Conservation (phyloP, 2,797 vertebrate species). For the Artibeus jamaicensis region DNA sequence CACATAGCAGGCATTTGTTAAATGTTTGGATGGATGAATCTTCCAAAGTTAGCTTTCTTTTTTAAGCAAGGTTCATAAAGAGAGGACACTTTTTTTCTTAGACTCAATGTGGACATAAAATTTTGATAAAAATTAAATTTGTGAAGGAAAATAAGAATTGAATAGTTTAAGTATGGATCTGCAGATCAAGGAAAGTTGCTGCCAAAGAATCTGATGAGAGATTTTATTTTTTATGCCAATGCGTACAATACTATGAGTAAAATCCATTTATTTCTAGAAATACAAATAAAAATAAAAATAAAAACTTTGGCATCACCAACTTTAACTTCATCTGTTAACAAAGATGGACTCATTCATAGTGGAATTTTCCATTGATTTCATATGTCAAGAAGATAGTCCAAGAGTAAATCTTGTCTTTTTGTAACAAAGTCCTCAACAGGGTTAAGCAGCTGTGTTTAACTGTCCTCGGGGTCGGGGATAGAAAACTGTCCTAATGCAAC, state of each 20-base stretch:
- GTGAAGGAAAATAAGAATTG: not conserved
- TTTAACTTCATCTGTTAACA: conserved; percentile 68
- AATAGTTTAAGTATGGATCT: not conserved
- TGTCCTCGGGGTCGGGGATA: conserved; percentile 56
- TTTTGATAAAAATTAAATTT: conserved; percentile 45
- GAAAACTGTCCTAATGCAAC: conserved; percentile 74
- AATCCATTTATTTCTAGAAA: conserved; percentile 56
- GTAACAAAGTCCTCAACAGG: conserved; percentile 67
- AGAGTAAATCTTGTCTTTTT: conserved; percentile 65
- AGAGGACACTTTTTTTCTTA: not conserved
- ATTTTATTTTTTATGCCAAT: conserved; percentile 38
- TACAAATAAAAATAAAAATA: not conserved
- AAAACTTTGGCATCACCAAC: conserved; percentile 27
- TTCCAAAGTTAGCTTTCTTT: not conserved
- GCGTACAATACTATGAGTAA: not conserved
- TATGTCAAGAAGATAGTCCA: conserved; percentile 65
- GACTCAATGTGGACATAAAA: not conserved
- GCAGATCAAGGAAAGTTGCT: conserved; percentile 32
- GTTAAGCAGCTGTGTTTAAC: conserved; percentile 67
- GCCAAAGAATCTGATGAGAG: conserved; percentile 12
- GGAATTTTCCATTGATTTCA: conserved; percentile 69
- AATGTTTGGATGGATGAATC: not conserved
- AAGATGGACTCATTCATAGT: conserved; percentile 73
- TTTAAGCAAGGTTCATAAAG: conserved; percentile 27
- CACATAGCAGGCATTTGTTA: not conserved